Conservation (phyloP, 2,113 vertebrate genomes). For the Barnardius zonarius region DNA sequence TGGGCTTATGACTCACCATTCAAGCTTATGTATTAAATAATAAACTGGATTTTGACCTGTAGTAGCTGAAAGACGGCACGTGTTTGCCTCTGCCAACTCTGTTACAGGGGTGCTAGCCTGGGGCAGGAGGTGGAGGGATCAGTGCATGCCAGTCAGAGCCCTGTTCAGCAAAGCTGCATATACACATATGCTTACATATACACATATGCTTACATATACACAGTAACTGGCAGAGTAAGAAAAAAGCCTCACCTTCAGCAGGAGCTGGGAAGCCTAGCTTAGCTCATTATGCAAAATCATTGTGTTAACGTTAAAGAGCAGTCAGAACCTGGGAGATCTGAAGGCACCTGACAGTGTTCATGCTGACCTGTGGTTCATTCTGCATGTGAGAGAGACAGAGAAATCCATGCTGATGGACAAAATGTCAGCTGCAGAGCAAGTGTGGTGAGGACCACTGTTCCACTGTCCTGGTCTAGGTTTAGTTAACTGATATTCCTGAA, state of each 20-base stretch:
- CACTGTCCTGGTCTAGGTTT: neutral
- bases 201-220: accelerated
- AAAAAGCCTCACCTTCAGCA: neutral
- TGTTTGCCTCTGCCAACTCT: neutral
- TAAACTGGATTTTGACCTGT: neutral
- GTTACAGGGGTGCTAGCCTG: neutral
- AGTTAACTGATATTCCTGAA: neutral
- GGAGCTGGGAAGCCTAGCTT: neutral
- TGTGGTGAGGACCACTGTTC: neutral
- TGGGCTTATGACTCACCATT: neutral
- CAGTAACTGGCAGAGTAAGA: neutral
- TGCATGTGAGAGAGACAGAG: neutral
- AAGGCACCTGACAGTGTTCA: neutral
- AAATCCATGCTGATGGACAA: neutral
- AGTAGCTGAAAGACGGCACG: neutral
- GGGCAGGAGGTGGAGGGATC: accelerated
- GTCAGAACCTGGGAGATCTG: neutral
- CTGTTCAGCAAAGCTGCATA: neutral
- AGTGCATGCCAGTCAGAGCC: neutral
- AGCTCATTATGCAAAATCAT: neutral
- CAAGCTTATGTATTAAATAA: neutral
- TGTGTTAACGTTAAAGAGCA: neutral
- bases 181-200: accelerated
- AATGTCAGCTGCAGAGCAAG: neutral
- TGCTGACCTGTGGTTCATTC: neutral